phyloP scores from a whole-genome alignment of 2,113 vertebrate genomes.

The Archilochus colubris region DNA sequence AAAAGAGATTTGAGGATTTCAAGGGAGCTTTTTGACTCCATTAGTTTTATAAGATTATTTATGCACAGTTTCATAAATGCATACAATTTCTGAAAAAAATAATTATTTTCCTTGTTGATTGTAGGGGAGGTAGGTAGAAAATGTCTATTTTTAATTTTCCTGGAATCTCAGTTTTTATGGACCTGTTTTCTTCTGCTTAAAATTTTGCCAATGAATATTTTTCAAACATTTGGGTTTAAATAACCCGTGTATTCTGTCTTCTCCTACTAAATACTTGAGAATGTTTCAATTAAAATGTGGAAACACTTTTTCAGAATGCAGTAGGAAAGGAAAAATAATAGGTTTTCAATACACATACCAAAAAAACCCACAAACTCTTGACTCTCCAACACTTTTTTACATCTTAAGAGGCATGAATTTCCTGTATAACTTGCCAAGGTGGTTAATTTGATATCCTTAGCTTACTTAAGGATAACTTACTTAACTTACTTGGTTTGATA shows the following conservation, averaged over 20 bases:
- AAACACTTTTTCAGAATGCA: not conserved
- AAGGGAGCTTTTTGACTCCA: not conserved
- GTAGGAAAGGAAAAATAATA: fast-evolving
- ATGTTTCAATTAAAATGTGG: not conserved
- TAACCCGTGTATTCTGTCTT: not conserved
- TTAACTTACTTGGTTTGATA: no score
- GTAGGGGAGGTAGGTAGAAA: not conserved
- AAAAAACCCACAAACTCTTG: not conserved
- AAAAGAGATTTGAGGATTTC: not conserved
- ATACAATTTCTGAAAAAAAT: not conserved
- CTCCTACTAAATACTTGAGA: not conserved
- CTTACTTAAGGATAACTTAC: not conserved
- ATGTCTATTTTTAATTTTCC: not conserved
- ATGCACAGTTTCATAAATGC: not conserved
- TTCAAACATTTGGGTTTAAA: not conserved
- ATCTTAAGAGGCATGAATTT: not conserved
- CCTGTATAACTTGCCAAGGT: not conserved
- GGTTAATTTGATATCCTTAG: not conserved
- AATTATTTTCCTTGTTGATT: not conserved
- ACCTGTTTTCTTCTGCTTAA: not conserved
- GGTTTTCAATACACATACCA: not conserved
- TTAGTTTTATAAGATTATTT: not conserved
- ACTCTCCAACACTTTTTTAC: not conserved
- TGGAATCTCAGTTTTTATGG: not conserved
- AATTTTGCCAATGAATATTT: not conserved